Percentiles rank a stretch among this genome's conserved stretches.
These are phyloP conservation scores for Upupa epops DNA, from an alignment of 2,113 vertebrate genomes.

Conservation along the genomic window DNA sequence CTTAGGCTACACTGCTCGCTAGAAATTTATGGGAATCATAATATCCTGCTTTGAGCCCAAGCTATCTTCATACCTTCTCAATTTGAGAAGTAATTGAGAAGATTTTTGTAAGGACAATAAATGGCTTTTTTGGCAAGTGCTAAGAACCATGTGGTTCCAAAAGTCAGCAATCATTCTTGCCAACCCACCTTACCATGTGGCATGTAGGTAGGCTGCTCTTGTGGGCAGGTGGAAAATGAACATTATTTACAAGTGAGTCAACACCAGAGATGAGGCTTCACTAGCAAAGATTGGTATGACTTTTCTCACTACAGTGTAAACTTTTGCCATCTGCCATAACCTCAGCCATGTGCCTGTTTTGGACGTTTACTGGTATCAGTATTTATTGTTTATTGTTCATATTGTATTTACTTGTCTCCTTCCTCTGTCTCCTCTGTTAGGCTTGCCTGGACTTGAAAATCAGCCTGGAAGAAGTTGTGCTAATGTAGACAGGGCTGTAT, in stretches of 20 bases:
- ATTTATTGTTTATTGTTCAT: neutral
- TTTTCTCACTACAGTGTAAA: neutral
- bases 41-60: neutral
- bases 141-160: neutral
- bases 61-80: neutral
- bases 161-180: neutral
- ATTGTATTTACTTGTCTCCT: neutral
- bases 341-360: neutral
- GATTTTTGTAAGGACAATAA: neutral
- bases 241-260: neutral
- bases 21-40: neutral
- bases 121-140: neutral
- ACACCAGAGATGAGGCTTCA: neutral
- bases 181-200: accelerated
- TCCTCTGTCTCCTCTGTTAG: neutral
- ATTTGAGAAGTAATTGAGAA: neutral
- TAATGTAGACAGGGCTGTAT: neutral
- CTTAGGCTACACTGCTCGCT: neutral
- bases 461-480: neutral
- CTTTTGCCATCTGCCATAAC: neutral
- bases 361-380: neutral
- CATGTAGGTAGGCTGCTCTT: neutral
- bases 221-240: neutral
- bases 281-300: neutral
- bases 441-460: neutral